A percentile compares a stretch with the other conserved stretches of the same genome.
phyloP scores from a whole-genome alignment of 2,797 vertebrate species.

The Centroberyx gerrardi region DNA sequence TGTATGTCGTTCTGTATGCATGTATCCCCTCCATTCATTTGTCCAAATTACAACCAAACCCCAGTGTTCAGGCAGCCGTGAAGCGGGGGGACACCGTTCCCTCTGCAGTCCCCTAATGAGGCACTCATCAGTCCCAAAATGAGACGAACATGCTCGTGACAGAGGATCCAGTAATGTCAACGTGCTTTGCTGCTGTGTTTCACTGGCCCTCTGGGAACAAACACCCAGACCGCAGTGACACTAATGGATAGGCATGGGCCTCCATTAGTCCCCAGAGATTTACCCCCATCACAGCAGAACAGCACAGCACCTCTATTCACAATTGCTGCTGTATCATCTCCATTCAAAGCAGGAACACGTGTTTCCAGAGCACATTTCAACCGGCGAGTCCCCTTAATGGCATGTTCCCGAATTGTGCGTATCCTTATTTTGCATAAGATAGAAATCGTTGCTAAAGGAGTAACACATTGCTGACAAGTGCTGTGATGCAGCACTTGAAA shows the following conservation, averaged over 20 bases:
- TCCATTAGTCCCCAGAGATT: conserved; percentile 63
- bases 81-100: conserved; percentile 26
- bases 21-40: conserved; percentile 51
- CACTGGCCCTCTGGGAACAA: conserved; percentile 62
- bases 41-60: conserved; percentile 53
- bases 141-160: conserved; percentile 66
- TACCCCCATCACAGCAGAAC: conserved; percentile 70
- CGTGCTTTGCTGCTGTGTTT: conserved; percentile 49
- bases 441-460: neutral
- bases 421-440: conserved; percentile 15
- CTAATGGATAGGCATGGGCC: conserved; percentile 75
- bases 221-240: conserved; percentile 67
- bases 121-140: conserved; percentile 68
- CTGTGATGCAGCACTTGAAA: neutral
- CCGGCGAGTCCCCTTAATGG: conserved; percentile 51
- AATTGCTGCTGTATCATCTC: conserved; percentile 48
- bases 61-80: conserved; percentile 55
- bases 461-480: neutral
- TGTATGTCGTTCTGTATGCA: conserved; percentile 55
- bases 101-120: conserved; percentile 71
- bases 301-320: conserved; percentile 50
- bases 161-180: conserved; percentile 61
- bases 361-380: conserved; percentile 53
- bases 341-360: conserved; percentile 33
- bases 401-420: conserved; percentile 32